phyloP scores from a whole-genome alignment of 2,888 invertebrate genomes.

The Trichogramma evanescens region DNA sequence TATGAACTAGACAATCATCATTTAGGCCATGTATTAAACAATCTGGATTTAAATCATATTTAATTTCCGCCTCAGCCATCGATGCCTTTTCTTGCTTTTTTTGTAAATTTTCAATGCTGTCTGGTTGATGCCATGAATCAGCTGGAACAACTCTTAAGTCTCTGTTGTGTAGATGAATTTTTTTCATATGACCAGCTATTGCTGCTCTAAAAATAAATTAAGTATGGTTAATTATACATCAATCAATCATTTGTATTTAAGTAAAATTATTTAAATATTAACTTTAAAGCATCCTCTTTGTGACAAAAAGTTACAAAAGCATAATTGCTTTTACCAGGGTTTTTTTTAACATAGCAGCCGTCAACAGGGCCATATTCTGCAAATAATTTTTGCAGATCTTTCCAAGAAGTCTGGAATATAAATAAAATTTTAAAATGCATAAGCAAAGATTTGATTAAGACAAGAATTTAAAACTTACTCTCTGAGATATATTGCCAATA shows the following conservation, averaged over 20 bases:
- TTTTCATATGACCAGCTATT: constrained; percentile 29
- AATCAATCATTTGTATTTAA: background rate
- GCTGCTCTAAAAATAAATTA: constrained; percentile 30
- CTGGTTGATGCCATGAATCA: constrained; percentile 60
- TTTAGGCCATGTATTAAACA: constrained; percentile 50
- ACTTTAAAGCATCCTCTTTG: constrained; percentile 53
- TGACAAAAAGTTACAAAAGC: constrained; percentile 55
- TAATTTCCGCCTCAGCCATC: constrained; percentile 21
- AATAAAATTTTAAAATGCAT: constrained; percentile 25
- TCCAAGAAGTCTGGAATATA: constrained; percentile 50
- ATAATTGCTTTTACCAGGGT: constrained; percentile 48
- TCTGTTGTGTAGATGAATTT: constrained; percentile 38
- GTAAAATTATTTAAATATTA: constrained; percentile 27
- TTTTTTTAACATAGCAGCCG: constrained; percentile 53
- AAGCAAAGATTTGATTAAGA: constrained; percentile 6
- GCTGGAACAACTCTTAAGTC: constrained; percentile 52
- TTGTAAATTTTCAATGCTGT: constrained; percentile 39
- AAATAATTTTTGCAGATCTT: constrained; percentile 52
- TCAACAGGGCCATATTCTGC: constrained; percentile 54
- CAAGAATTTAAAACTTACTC: constrained; percentile 44
- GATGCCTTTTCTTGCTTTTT: constrained; percentile 28
- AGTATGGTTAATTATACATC: background rate
- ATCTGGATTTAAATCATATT: constrained; percentile 23
- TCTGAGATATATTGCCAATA: constrained; percentile 53
- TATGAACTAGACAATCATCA: constrained; percentile 53